phyloP scores from a whole-genome alignment of 1,140 invertebrate genomes.

The Bombus picipes region DNA sequence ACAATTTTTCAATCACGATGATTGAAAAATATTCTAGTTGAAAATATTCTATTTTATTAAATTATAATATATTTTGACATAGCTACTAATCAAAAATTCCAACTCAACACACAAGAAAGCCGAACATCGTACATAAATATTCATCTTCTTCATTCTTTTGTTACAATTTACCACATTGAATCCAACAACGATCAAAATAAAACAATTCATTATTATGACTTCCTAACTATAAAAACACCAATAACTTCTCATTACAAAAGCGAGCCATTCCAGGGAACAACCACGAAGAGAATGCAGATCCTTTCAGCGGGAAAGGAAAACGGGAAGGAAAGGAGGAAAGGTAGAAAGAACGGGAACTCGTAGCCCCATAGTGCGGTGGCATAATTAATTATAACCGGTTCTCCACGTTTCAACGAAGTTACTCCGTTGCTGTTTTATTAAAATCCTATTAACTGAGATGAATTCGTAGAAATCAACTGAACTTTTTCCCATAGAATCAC shows the following conservation, averaged over 20 bases:
- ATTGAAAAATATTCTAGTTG: too few species aligned
- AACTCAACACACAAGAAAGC: too few species aligned
- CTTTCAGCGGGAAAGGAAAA: not conserved
- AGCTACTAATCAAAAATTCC: too few species aligned
- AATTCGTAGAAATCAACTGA: constrained; percentile 61
- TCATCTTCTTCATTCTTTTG: not conserved
- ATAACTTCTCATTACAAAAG: not conserved
- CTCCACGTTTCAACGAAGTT: constrained; percentile 24
- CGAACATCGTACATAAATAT: too few species aligned
- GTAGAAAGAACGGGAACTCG: not conserved
- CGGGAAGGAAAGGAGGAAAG: not conserved
- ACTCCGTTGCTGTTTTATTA: constrained; percentile 55
- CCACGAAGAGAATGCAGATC: not conserved
- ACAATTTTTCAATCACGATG: too few species aligned
- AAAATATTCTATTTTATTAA: too few species aligned
- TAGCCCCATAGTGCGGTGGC: constrained; percentile 15
- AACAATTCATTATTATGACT: not conserved
- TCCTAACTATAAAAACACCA: not conserved
- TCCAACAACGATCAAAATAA: not conserved
- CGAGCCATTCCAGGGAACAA: not conserved
- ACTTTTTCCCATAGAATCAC: constrained; percentile 43
- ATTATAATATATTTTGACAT: too few species aligned
- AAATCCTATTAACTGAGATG: constrained; percentile 59
- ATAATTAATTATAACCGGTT: constrained; percentile 62
- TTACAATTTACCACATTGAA: not conserved